Conservation (phyloP, 1,140 invertebrate genomes). For the Thereuonema tuberculata region DNA sequence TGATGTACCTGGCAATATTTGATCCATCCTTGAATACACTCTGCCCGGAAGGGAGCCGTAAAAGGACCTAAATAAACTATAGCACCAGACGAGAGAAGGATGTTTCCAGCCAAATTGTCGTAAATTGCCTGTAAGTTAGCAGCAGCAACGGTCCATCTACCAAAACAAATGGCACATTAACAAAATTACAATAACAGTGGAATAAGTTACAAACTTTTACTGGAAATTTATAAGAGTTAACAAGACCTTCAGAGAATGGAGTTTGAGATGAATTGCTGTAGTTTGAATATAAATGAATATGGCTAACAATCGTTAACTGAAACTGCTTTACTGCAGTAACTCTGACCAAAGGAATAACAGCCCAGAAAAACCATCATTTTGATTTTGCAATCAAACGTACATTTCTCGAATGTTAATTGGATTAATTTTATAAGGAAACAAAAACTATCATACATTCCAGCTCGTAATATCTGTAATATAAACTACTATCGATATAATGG, state of each 20-base stretch:
- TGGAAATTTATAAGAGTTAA: background rate
- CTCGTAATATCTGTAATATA: no score
- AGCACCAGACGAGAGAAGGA: constrained; percentile 71
- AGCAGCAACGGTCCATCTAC: constrained; percentile 59
- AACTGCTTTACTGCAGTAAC: no score
- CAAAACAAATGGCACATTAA: background rate
- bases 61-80: constrained; percentile 86
- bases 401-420: no score
- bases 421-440: no score
- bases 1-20: constrained; percentile 35
- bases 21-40: constrained; percentile 60
- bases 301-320: no score
- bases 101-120: constrained; percentile 58
- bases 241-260: background rate
- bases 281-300: no score
- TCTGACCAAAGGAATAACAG: no score
- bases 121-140: constrained; percentile 44
- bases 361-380: no score
- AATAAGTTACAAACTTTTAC: background rate
- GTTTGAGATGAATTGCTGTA: no score
- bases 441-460: no score
- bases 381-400: no score
- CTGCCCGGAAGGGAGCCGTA: constrained; percentile 48
- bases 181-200: background rate
- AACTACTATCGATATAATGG: no score